phyloP scores from a whole-genome alignment of 2,888 invertebrate genomes.

The Pyrgus malvae region DNA sequence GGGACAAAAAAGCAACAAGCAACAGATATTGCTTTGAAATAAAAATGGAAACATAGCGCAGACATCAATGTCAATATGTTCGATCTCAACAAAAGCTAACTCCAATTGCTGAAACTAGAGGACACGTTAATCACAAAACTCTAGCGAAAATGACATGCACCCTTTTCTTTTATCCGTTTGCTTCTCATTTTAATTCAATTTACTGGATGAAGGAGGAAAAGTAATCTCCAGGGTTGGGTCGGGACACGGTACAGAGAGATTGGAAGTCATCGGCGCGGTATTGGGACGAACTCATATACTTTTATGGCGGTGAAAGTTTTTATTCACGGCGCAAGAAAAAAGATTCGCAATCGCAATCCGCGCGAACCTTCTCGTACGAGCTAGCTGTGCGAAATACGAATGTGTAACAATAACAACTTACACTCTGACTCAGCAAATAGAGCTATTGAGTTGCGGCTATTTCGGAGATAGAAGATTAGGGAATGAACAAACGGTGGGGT shows the following conservation, averaged over 20 bases:
- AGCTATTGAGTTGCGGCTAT: too few relatives aligned
- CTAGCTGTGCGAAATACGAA: slow-evolving; percentile 30
- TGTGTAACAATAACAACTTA: slow-evolving; percentile 23
- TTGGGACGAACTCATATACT: slow-evolving; percentile 80
- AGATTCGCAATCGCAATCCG: slow-evolving; percentile 58
- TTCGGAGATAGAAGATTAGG: too few relatives aligned
- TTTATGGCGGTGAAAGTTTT: slow-evolving; percentile 76
- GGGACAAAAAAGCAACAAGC: too few relatives aligned
- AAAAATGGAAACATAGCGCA: too few relatives aligned
- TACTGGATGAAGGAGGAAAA: slow-evolving; percentile 77
- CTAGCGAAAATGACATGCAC: slow-evolving; percentile 66
- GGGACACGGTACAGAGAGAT: slow-evolving; percentile 73
- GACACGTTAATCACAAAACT: slow-evolving; percentile 44
- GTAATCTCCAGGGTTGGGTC: slow-evolving; percentile 78
- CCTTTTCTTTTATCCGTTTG: slow-evolving; percentile 74
- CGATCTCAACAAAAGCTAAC: slow-evolving; percentile 1
- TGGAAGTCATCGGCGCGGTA: slow-evolving; percentile 78
- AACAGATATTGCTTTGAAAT: too few relatives aligned
- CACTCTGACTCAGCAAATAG: background rate
- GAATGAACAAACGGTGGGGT: too few relatives aligned
- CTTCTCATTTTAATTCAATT: slow-evolving; percentile 80
- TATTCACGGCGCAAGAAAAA: slow-evolving; percentile 71
- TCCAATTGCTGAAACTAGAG: slow-evolving; percentile 3
- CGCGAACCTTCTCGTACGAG: slow-evolving; percentile 49
- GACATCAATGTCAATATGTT: too few relatives aligned